Conservation (phyloP, 2,797 vertebrate species). For the Enteromius trimaculatus region DNA sequence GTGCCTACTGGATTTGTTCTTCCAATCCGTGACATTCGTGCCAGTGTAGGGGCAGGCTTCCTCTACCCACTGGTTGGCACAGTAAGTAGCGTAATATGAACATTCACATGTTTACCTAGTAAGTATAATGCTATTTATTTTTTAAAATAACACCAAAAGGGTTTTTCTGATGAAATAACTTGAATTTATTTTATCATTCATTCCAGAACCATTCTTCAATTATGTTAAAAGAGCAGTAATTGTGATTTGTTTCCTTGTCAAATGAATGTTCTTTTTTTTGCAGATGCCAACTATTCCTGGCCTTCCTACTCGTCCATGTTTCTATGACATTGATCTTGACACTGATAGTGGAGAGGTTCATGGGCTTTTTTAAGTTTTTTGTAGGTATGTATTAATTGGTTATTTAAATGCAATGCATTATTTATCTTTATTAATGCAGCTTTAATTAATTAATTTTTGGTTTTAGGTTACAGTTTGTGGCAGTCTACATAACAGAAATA, state of each 20-base stretch:
- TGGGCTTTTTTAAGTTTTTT: conserved; percentile 86
- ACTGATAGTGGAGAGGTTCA: conserved; percentile 88
- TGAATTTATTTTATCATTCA: background rate
- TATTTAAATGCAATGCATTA: background rate
- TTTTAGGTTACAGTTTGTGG: background rate
- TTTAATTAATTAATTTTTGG: background rate
- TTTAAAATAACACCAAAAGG: background rate
- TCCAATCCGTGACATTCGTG: conserved; percentile 94
- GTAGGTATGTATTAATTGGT: background rate
- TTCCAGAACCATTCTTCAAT: background rate
- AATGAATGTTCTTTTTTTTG: background rate
- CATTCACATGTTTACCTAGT: background rate
- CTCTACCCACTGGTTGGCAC: conserved; percentile 93
- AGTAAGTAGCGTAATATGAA: conserved; percentile 73
- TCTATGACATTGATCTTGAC: conserved; percentile 97
- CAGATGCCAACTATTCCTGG: conserved; percentile 99
- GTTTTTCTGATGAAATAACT: background rate
- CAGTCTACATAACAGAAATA: background rate
- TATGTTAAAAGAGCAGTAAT: background rate
- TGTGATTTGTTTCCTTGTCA: background rate
- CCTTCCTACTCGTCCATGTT: conserved; percentile 95
- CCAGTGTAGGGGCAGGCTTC: conserved; percentile 94
- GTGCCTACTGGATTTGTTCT: conserved; percentile 90
- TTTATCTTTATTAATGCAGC: conserved; percentile 1
- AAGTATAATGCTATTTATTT: background rate